Percentiles rank a stretch among this genome's conserved stretches.
Conservation (phyloP, 2,888 invertebrate genomes). For the Acleris literana region DNA sequence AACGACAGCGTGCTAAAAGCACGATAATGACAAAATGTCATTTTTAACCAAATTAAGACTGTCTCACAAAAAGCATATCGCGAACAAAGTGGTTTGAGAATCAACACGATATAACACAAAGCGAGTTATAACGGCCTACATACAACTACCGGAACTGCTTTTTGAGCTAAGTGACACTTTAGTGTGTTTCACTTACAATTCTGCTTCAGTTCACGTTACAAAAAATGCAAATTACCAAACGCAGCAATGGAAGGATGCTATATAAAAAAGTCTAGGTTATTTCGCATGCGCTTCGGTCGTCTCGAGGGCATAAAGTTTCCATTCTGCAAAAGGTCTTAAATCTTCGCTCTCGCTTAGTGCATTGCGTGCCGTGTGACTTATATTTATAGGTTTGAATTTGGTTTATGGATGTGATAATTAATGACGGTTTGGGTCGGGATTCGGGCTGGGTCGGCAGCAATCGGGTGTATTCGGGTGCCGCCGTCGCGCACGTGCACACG, state of each 20-base stretch:
- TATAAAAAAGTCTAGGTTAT: conserved; percentile 49
- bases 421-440: conserved; percentile 45
- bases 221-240: conserved; percentile 37
- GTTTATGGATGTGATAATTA: conserved; percentile 12
- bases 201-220: conserved; percentile 25
- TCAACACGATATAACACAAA: conserved; percentile 71
- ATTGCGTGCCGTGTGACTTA: conserved; percentile 15
- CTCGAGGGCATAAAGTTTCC: conserved; percentile 65
- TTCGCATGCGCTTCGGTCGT: conserved; percentile 76
- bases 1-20: conserved; percentile 36
- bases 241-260: conserved; percentile 52
- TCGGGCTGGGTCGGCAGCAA: conserved; percentile 53
- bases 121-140: conserved; percentile 67
- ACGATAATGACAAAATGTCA: conserved; percentile 48
- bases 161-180: conserved; percentile 42
- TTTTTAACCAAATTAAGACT: conserved; percentile 47
- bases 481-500: conserved; percentile 74
- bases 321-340: conserved; percentile 43
- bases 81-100: conserved; percentile 73
- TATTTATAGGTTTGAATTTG: neutral
- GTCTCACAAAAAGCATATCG: conserved; percentile 64
- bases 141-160: conserved; percentile 60
- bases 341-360: neutral
- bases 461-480: conserved; percentile 75
- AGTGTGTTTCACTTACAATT: conserved; percentile 49